Percentiles rank a stretch among this genome's conserved stretches.
phyloP scores from a whole-genome alignment of 2,888 invertebrate genomes.

The Keiferia lycopersicella region DNA sequence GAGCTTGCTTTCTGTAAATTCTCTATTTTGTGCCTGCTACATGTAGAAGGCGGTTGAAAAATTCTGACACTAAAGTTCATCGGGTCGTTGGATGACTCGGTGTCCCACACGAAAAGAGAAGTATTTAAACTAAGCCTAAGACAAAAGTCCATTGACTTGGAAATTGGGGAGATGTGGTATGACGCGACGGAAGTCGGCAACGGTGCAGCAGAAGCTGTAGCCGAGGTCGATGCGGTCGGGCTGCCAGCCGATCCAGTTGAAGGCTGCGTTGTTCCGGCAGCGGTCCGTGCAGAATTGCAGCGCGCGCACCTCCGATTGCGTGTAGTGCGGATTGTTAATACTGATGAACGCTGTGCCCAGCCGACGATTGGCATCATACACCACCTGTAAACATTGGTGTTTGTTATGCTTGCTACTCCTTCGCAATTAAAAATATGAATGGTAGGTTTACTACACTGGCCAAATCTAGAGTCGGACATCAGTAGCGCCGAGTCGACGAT shows the following conservation, averaged over 20 bases:
- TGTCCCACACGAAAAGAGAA: no score
- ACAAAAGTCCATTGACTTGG: conserved; percentile 64
- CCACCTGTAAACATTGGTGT: conserved; percentile 57
- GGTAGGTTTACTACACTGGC: background rate
- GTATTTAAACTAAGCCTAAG: conserved; percentile 30
- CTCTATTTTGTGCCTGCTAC: no score
- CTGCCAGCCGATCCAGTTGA: conserved; percentile 83
- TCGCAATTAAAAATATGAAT: background rate
- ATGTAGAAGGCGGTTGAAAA: no score
- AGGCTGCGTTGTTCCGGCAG: conserved; percentile 78
- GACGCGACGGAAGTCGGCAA: conserved; percentile 78
- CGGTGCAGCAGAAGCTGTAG: conserved; percentile 83
- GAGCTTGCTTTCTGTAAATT: no score
- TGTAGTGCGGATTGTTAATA: conserved; percentile 83
- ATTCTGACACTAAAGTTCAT: no score
- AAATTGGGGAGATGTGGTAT: conserved; percentile 80
- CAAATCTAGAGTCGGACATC: background rate
- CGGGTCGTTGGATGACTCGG: no score
- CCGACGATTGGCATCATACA: conserved; percentile 73
- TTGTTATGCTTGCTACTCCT: background rate
- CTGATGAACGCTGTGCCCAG: conserved; percentile 82
- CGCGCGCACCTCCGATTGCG: conserved; percentile 55
- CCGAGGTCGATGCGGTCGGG: conserved; percentile 75
- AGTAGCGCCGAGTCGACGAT: no score
- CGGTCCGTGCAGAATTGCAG: conserved; percentile 78